Percentiles rank a stretch among this genome's conserved stretches.
phyloP scores from a whole-genome alignment of 2,888 invertebrate genomes.

The Acleris laterana region DNA sequence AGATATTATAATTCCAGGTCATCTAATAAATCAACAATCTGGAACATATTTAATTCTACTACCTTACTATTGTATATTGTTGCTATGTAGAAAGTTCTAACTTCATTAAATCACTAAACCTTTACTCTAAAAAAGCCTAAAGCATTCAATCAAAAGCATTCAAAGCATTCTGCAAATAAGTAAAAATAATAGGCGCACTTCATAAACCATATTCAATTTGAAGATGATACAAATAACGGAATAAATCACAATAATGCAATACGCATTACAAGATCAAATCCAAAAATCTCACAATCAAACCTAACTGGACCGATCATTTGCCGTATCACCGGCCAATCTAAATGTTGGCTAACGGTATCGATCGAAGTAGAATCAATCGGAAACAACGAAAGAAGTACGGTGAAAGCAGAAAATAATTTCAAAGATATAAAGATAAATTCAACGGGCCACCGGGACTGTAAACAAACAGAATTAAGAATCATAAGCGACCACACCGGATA shows the following conservation, averaged over 20 bases:
- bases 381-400: conserved; percentile 53
- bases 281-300: conserved; percentile 62
- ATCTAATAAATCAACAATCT: no score
- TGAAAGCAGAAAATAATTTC: conserved; percentile 55
- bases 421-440: conserved; percentile 60
- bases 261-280: conserved; percentile 56
- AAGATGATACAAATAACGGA: conserved; percentile 33
- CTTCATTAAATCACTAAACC: no score
- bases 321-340: conserved; percentile 62
- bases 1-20: no score
- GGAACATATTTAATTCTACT: no score
- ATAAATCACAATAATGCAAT: conserved; percentile 39
- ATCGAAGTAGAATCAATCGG: conserved; percentile 58
- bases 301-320: conserved; percentile 67
- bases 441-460: conserved; percentile 65
- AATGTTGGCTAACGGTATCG: conserved; percentile 59
- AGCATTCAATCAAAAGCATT: not conserved
- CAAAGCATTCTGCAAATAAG: not conserved
- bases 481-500: conserved; percentile 52
- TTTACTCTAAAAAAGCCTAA: no score
- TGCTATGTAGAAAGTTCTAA: no score
- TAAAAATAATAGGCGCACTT: not conserved
- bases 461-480: conserved; percentile 60
- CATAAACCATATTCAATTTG: conserved; percentile 4
- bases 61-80: no score